phyloP scores from a whole-genome alignment of 2,113 vertebrate species.

The Triplophysa siluroides region DNA sequence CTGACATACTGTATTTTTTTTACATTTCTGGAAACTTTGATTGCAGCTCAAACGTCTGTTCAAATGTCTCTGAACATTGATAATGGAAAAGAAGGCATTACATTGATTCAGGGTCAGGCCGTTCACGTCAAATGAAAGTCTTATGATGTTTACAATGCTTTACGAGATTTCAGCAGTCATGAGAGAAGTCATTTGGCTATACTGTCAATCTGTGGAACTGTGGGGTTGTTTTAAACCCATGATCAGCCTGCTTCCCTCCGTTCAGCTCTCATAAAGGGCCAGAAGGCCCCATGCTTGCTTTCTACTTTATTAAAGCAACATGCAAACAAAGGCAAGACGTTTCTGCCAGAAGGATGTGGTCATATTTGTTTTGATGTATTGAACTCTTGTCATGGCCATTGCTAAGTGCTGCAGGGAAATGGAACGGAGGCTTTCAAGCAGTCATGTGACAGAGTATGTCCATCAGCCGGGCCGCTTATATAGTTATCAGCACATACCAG shows the following conservation, averaged over 20 bases:
- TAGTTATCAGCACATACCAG: slow-evolving; percentile 12
- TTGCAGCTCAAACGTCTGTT: background rate
- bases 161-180: slow-evolving; percentile 33
- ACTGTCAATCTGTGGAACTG: slow-evolving; percentile 13
- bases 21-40: slow-evolving; percentile 19
- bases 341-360: slow-evolving; percentile 55
- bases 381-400: slow-evolving; percentile 58
- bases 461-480: background rate
- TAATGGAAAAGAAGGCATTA: background rate
- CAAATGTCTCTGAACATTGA: background rate
- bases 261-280: background rate
- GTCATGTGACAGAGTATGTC: slow-evolving; percentile 58
- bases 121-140: slow-evolving; percentile 66
- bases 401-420: slow-evolving; percentile 70
- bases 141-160: slow-evolving; percentile 71
- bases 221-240: slow-evolving; percentile 33
- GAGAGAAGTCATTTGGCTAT: slow-evolving; percentile 28
- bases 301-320: slow-evolving; percentile 1
- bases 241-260: slow-evolving; percentile 7
- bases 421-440: slow-evolving; percentile 58
- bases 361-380: slow-evolving; percentile 50
- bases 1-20: slow-evolving; percentile 25
- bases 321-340: slow-evolving; percentile 50
- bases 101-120: slow-evolving; percentile 20
- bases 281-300: background rate